Evolutionary conservation across 2,797 vertebrate genomes (phyloP).

Genomic region (Microctenopoma lineatum): DNA sequence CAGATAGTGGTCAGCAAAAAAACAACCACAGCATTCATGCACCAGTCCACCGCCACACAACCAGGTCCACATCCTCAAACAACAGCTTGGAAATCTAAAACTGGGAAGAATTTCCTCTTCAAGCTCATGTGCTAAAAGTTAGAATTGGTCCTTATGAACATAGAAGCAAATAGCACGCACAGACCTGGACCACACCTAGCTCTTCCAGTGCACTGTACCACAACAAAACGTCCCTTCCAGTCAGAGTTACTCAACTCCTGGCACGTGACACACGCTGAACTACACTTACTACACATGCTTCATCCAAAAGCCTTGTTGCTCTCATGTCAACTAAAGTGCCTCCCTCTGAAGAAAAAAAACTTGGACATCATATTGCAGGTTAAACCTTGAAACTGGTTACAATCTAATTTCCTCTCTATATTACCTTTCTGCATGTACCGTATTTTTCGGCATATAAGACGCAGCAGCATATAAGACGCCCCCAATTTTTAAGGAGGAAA

Average conservation of each 20-base stretch:
- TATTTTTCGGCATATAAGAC: too few species aligned
- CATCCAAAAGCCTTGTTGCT: too few species aligned
- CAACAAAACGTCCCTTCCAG: slow-evolving; percentile 50
- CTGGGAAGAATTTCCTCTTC: not conserved
- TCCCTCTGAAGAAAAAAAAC: not conserved
- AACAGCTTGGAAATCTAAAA: not conserved
- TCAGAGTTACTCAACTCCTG: slow-evolving; percentile 46
- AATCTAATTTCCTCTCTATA: too few species aligned
- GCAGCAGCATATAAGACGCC: too few species aligned
- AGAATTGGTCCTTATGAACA: not conserved
- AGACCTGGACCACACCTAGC: slow-evolving; percentile 41
- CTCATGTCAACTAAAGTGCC: too few species aligned
- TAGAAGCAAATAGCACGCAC: not conserved
- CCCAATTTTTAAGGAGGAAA: too few species aligned
- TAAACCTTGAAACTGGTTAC: not conserved
- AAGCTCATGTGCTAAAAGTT: not conserved
- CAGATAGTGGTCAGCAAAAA: too few species aligned
- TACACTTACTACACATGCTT: not conserved
- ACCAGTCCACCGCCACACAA: too few species aligned
- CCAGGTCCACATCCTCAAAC: not conserved
- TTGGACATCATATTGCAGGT: not conserved
- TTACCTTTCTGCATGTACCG: not conserved
- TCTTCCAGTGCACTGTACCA: slow-evolving; percentile 7
- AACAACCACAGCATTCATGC: too few species aligned
- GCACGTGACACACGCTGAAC: slow-evolving; percentile 17